phyloP scores from a whole-genome alignment of 2,888 invertebrate genomes.

The Andrena fulva region DNA sequence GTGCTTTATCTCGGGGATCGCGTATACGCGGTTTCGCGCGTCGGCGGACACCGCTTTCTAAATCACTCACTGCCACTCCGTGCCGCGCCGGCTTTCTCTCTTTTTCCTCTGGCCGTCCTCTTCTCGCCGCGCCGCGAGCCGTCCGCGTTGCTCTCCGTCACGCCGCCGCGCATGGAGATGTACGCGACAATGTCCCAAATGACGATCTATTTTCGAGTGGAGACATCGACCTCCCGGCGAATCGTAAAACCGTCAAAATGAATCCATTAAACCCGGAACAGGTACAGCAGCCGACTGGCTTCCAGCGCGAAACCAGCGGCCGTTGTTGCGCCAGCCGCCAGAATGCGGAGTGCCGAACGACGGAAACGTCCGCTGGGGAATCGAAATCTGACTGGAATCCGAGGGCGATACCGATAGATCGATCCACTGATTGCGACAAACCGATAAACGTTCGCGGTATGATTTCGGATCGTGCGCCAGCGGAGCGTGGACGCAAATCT shows the following conservation, averaged over 20 bases:
- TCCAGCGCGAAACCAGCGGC: background rate
- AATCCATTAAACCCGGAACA: constrained; percentile 71
- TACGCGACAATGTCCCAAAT: constrained; percentile 69
- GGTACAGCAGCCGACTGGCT: constrained; percentile 48
- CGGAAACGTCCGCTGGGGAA: constrained; percentile 25
- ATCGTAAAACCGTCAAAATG: constrained; percentile 71
- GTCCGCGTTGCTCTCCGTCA: background rate
- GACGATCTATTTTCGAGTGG: constrained; percentile 72
- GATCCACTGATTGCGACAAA: too few relatives aligned
- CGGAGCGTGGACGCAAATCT: background rate
- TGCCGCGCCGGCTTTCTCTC: constrained; percentile 60
- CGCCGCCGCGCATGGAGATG: constrained; percentile 37
- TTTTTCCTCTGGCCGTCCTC: constrained; percentile 59
- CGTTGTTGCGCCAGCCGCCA: constrained; percentile 7
- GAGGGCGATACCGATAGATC: too few relatives aligned
- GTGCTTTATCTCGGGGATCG: constrained; percentile 78
- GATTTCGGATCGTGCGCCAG: background rate
- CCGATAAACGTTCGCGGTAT: too few relatives aligned
- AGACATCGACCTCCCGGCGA: constrained; percentile 71
- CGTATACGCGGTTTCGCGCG: constrained; percentile 71
- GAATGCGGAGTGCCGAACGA: constrained; percentile 2
- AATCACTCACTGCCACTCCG: constrained; percentile 74
- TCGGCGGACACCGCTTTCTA: constrained; percentile 80
- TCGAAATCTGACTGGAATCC: background rate
- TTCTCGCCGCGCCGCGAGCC: constrained; percentile 6